Evolutionary conservation across 2,888 invertebrate genomes (phyloP), one percentile per base, ranked within the genome.

Genomic region (Callinectes sapidus): DNA sequence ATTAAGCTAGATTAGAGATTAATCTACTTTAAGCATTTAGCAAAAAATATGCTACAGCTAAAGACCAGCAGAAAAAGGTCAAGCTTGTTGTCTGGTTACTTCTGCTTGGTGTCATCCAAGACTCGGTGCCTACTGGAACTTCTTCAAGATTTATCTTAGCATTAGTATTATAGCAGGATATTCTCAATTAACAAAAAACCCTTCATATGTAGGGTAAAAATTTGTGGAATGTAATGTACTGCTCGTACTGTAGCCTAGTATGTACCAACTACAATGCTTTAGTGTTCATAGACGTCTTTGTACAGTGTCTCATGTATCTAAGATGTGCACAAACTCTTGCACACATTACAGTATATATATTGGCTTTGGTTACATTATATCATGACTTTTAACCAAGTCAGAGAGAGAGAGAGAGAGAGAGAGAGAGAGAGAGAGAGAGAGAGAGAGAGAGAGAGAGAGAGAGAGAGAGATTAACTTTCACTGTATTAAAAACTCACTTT

Each of bases 271-370:
- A 32, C 35, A 35, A 81, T 18, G 81, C 81, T 81, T 81, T 16
- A 81, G 81, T 81, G 81, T 81, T 81, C 81, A 81, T 81, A 35
- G 81, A 81, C 81, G 81, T 81, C 81, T 81, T 35, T 81, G 81
- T 81, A 35, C 35, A 81, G 81, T 81, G 81, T 81, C 81, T 16
- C 16, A 18, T 81, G 35, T 81, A 81, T 18, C 28, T 71, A 81
- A 14, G 35, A 32, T 81, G 81, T 35, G 35, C 81, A 81, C 32
- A 32, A 77, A 81, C 81, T 81, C 16, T 35, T 35, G 81, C 81
- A 32, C 81, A 35, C 81, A 32, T 81, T 16, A 35, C 48, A 48
- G 48, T 48, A 8, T 48, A 39, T 81, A 35, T 81, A 71, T n/a
- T 71, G 71, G 71, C 71, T 71, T 28, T 71, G 71, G 35, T 16